Conservation (phyloP, 2,888 invertebrate species). For the Drosophila stalkeri region DNA sequence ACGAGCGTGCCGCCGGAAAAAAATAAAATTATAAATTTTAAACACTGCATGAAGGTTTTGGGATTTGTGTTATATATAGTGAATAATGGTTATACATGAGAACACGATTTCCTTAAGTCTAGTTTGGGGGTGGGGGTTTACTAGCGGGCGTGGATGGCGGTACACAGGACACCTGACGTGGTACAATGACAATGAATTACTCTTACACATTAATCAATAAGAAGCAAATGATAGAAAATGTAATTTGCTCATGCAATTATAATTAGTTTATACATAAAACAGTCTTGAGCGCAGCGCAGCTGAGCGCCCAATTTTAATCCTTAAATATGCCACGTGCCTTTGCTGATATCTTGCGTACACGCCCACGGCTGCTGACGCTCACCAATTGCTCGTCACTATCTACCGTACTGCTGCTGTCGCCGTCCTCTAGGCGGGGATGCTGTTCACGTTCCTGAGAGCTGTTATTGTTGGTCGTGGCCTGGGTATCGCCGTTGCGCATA, state of each 20-base stretch:
- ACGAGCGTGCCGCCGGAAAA: slow-evolving; percentile 17
- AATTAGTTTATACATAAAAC: slow-evolving; percentile 77
- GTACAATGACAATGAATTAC: slow-evolving; percentile 60
- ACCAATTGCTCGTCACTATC: slow-evolving; percentile 84
- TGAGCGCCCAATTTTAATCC: slow-evolving; percentile 76
- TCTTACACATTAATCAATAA: slow-evolving; percentile 79
- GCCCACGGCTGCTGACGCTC: slow-evolving; percentile 92
- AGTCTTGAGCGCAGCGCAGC: slow-evolving; percentile 62
- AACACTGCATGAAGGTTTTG: slow-evolving; percentile 33
- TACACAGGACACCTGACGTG: slow-evolving; percentile 49
- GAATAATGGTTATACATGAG: slow-evolving; percentile 50
- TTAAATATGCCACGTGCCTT: slow-evolving; percentile 89
- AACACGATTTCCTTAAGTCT: slow-evolving; percentile 45
- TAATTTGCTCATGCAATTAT: slow-evolving; percentile 43
- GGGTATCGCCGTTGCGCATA: slow-evolving; percentile 64
- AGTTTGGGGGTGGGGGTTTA: slow-evolving; percentile 14
- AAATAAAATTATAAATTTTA: slow-evolving; percentile 13
- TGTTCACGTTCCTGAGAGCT: slow-evolving; percentile 50
- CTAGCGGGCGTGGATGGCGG: slow-evolving; percentile 20
- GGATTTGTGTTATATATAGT: slow-evolving; percentile 42
- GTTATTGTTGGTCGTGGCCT: slow-evolving; percentile 24
- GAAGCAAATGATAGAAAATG: slow-evolving; percentile 62
- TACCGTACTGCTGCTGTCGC: slow-evolving; percentile 57
- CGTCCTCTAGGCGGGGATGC: slow-evolving; percentile 28
- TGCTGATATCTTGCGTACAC: slow-evolving; percentile 93